Percentiles rank a stretch among this genome's conserved stretches.
phyloP scores from a whole-genome alignment of 64 coral and sea anemone genomes.

The Stylophora pistillata region DNA sequence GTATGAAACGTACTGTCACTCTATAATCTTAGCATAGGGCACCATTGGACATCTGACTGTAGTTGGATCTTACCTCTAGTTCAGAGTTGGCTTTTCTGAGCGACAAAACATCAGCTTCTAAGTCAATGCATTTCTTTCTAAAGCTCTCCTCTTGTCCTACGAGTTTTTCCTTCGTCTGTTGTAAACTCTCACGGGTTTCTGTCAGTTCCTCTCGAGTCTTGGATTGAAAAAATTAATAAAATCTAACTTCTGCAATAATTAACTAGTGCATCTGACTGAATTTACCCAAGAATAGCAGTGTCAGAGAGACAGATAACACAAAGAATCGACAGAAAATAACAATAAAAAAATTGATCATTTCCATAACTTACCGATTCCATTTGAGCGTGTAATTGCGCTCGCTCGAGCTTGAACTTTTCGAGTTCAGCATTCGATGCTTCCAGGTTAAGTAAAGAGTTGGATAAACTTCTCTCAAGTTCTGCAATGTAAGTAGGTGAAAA shows the following conservation, averaged over 20 bases:
- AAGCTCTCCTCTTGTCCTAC: slow-evolving; percentile 85
- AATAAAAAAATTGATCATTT: neutral
- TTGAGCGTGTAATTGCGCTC: slow-evolving; percentile 75
- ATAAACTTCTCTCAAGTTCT: slow-evolving; percentile 95
- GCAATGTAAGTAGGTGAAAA: neutral
- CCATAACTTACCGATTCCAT: slow-evolving; percentile 72
- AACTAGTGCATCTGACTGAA: no score
- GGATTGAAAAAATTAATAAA: neutral
- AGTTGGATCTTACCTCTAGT: slow-evolving; percentile 73
- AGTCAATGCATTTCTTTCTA: slow-evolving; percentile 87
- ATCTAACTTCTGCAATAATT: no score
- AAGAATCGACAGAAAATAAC: no score
- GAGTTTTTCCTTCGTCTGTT: slow-evolving; percentile 88
- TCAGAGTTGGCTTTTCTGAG: slow-evolving; percentile 82
- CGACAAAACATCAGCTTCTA: slow-evolving; percentile 80
- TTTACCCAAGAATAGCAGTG: no score
- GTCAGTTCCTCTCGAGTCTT: slow-evolving; percentile 89
- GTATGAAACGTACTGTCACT: no score
- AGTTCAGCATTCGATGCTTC: slow-evolving; percentile 98
- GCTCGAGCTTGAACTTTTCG: slow-evolving; percentile 87
- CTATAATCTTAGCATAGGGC: no score
- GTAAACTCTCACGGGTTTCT: slow-evolving; percentile 83
- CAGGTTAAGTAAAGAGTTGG: slow-evolving; percentile 87
- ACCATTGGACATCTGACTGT: neutral
- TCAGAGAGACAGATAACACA: no score